Percentiles rank a stretch among this genome's conserved stretches.
Conservation (phyloP, 2,888 invertebrate genomes). For the Ormyrus rosae region DNA sequence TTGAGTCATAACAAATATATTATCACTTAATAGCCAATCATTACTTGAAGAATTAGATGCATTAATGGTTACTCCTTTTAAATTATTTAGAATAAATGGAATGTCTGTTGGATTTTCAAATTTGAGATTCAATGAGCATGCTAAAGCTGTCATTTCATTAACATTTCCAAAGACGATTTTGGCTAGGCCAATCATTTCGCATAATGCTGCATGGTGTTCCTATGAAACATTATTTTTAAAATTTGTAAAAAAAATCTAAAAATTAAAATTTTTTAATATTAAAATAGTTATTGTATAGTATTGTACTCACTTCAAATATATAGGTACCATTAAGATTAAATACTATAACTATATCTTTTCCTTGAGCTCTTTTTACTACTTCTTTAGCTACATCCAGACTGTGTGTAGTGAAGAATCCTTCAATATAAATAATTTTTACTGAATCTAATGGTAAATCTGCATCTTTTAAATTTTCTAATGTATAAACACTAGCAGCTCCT, state of each 20-base stretch:
- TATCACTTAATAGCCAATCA: conserved; percentile 67
- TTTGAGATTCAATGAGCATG: conserved; percentile 66
- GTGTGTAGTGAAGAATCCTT: conserved; percentile 74
- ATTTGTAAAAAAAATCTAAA: too few relatives aligned
- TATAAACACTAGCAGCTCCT: conserved; percentile 72
- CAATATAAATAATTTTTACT: conserved; percentile 72
- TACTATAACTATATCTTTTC: conserved; percentile 68
- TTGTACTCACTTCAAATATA: conserved; percentile 67
- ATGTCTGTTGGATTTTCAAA: conserved; percentile 68
- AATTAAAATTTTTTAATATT: conserved; percentile 10
- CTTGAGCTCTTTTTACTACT: conserved; percentile 67
- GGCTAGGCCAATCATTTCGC: conserved; percentile 70
- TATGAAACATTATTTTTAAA: conserved; percentile 48
- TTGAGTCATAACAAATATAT: conserved; percentile 71
- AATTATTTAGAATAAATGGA: conserved; percentile 69
- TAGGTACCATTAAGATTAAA: conserved; percentile 74
- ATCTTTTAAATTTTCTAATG: conserved; percentile 65
- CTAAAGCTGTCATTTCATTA: conserved; percentile 69
- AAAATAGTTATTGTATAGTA: too few relatives aligned
- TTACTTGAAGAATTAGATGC: conserved; percentile 63
- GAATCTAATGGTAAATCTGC: conserved; percentile 63
- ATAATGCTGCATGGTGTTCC: conserved; percentile 69
- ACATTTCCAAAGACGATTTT: conserved; percentile 71
- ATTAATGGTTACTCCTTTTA: conserved; percentile 67
- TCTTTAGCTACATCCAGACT: conserved; percentile 71